These are phyloP conservation scores for Drosophila suzukii DNA, from an alignment of 1,140 invertebrate species.

Conservation along the genomic window DNA sequence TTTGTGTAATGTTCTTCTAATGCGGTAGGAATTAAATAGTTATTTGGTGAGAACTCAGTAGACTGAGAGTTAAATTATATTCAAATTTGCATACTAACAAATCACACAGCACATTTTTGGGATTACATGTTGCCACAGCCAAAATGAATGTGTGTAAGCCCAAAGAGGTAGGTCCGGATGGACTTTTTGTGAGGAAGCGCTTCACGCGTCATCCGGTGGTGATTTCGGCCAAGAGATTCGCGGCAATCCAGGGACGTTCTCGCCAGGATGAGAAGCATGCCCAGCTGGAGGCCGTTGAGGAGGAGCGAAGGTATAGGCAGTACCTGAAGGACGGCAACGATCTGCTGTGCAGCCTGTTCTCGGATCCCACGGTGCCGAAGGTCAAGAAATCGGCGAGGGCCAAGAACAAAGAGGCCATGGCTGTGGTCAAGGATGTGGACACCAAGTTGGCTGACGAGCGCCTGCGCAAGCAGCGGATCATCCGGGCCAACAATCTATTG, in stretches of 20 bases:
- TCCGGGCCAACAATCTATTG: conserved; percentile 46
- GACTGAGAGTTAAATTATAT: too few species aligned
- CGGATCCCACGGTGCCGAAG: conserved; percentile 18
- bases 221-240: conserved; percentile 48
- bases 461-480: conserved; percentile 58
- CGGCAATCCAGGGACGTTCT: conserved; percentile 42
- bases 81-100: neutral
- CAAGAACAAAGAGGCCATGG: neutral
- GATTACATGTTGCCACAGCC: neutral
- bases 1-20: too few species aligned
- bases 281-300: conserved; percentile 45
- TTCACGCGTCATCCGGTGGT: conserved; percentile 37
- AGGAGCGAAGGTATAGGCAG: conserved; percentile 59
- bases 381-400: neutral
- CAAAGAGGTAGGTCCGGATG: conserved; percentile 16
- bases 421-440: neutral
- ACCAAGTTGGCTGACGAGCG: conserved; percentile 23
- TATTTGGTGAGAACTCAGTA: too few species aligned
- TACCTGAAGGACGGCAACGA: conserved; percentile 69
- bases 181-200: conserved; percentile 4
- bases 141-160: conserved; percentile 12
- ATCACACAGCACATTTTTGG: neutral
- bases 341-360: conserved; percentile 49
- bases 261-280: conserved; percentile 19
- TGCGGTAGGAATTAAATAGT: too few species aligned